Base-by-base conservation (phyloP, 2,113 vertebrate genomes). In the Microcebus griseorufus region DNA sequence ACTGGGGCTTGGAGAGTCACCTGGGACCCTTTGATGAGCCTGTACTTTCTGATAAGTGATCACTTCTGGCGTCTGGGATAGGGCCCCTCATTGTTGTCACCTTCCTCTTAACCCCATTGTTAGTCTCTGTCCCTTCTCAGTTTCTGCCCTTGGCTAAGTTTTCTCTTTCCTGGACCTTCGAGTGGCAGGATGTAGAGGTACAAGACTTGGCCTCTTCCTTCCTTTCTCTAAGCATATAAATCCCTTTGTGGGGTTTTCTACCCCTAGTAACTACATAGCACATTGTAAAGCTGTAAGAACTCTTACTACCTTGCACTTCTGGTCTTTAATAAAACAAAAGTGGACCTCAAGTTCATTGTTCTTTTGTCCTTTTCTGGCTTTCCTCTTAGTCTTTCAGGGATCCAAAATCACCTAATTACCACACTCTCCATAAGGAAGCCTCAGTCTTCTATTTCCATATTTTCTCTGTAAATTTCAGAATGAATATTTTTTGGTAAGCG, bases 381-480 rank as follows among this genome's bases (percentile, higher is more conserved):
- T 76, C 39, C 16, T 88, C 51, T 72, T 29, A 69, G 34, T 53
- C 37, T 86, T 39, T 82, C 22, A 20, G 60, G 37, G 25, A 70
- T n/a, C 27, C 27, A 34, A 8, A 80, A 17, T 55, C 60, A n/a
- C 13, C 48, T 22, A 23, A 4, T 13, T 75, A 17, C 64, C 2
- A 83, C 25, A 23, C 20, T 34, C 29, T 92, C 34, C 29, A 8
- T 17, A 62, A 67, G 0, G 39, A 73, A 89, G n/a, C 7, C 39
- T 17, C 25, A 13, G 42, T 48, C 58, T 65, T 92, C 42, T 73
- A 76, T 75, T 84, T 75, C 72, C 29, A 29, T 73, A 73, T 42
- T 45, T 89, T 55, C 10, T 75, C 53, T 70, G 32, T 20, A 81
- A 75, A 86, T 86, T 88, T 96, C 58, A 96, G 79, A 92, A 34